Conservation (phyloP, 2,888 invertebrate species). For the Agriopis aurantiaria region DNA sequence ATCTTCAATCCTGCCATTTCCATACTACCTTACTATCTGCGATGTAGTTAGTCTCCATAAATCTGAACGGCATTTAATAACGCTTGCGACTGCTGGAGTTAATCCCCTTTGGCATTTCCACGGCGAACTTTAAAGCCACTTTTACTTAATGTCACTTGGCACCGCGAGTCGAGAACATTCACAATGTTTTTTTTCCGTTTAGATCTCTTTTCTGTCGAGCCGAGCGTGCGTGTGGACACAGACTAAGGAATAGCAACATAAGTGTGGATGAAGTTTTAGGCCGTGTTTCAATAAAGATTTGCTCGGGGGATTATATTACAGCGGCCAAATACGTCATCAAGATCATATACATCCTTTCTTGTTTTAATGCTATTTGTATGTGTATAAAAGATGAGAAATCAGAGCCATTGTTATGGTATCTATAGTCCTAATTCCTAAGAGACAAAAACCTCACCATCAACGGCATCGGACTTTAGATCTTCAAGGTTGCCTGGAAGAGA, state of each 20-base stretch:
- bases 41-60: constrained; percentile 7
- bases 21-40: background rate
- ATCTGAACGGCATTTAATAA: constrained; percentile 21
- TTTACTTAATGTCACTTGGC: constrained; percentile 7
- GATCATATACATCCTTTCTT: background rate
- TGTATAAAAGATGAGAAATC: too few species aligned
- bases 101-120: constrained; percentile 32
- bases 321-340: background rate
- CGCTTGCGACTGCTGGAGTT: constrained; percentile 10
- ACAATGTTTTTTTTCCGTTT: too few species aligned
- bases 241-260: background rate
- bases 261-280: background rate
- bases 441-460: too few species aligned
- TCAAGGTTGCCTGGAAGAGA: too few species aligned
- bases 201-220: too few species aligned
- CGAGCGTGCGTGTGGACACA: background rate
- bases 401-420: too few species aligned
- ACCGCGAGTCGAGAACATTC: too few species aligned
- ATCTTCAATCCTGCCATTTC: constrained; percentile 10
- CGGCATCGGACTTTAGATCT: too few species aligned
- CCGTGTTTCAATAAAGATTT: background rate
- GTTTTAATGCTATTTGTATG: too few species aligned
- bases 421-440: too few species aligned
- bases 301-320: background rate
- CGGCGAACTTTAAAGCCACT: constrained; percentile 13